Evolutionary conservation across 2,113 vertebrate species (phyloP).

Genomic region (Terrapene triunguis): DNA sequence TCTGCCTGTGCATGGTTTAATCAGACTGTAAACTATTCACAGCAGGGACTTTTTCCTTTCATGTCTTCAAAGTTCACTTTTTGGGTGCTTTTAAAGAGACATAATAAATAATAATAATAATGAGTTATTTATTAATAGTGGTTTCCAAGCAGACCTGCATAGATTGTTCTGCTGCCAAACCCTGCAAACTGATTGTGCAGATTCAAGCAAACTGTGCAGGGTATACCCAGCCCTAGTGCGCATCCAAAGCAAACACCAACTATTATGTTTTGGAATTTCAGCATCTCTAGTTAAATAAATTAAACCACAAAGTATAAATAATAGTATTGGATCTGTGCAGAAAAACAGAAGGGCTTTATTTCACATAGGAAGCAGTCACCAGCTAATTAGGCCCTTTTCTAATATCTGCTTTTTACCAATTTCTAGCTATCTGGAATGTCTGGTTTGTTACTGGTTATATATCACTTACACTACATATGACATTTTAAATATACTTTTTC

Average conservation of each 20-base stretch:
- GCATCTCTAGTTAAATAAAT: background rate
- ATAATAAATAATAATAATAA: background rate
- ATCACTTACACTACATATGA: background rate
- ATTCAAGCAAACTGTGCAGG: background rate
- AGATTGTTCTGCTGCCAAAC: conserved; percentile 9
- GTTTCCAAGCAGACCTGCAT: background rate
- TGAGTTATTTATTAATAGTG: background rate
- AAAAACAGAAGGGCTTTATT: background rate
- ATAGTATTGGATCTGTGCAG: background rate
- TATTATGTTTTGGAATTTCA: background rate
- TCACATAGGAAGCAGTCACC: background rate
- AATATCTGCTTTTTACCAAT: background rate
- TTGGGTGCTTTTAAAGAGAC: background rate
- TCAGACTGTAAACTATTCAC: background rate
- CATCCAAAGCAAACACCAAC: background rate
- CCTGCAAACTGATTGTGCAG: background rate
- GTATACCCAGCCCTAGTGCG: background rate
- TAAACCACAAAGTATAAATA: background rate
- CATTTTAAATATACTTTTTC: background rate
- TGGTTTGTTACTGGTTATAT: background rate
- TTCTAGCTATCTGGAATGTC: background rate
- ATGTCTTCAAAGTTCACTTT: background rate
- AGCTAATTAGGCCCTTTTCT: background rate
- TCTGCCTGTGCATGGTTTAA: background rate
- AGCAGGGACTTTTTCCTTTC: background rate